Evolutionary conservation across 2,888 invertebrate genomes (phyloP).

Genomic region (Thereva unica): DNA sequence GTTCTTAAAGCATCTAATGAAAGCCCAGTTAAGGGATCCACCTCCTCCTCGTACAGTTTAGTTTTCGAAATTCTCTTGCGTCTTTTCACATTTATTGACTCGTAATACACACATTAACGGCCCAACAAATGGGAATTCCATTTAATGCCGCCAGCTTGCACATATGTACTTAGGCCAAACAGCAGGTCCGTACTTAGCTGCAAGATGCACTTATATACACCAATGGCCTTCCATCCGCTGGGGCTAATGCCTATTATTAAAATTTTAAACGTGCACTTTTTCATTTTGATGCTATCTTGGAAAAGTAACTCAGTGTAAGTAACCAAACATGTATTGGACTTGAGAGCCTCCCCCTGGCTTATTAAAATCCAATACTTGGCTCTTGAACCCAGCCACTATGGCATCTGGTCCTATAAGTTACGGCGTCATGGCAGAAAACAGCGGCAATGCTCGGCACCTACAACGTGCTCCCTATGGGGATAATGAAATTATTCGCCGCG

Average conservation of each 20-base stretch:
- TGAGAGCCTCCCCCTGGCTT: slow-evolving; percentile 20
- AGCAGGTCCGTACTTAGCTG: slow-evolving; percentile 12
- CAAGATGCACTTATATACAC: slow-evolving; percentile 27
- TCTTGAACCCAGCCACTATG: slow-evolving; percentile 1
- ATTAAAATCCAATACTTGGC: slow-evolving; percentile 3
- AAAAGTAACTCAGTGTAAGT: slow-evolving; percentile 11
- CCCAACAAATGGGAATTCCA: slow-evolving; percentile 34
- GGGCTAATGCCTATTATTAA: slow-evolving; percentile 40
- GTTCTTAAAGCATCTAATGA: slow-evolving; percentile 30
- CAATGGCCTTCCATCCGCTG: slow-evolving; percentile 24
- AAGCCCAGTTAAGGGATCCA: slow-evolving; percentile 35
- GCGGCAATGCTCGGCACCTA: slow-evolving; percentile 23
- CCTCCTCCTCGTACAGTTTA: slow-evolving; percentile 13
- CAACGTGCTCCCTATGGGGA: slow-evolving; percentile 11
- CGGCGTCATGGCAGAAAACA: background rate
- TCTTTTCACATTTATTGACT: slow-evolving; percentile 34
- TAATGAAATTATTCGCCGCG: slow-evolving; percentile 20
- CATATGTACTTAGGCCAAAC: background rate
- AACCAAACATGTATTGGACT: slow-evolving; percentile 18
- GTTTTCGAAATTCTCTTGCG: slow-evolving; percentile 22
- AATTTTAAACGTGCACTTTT: slow-evolving; percentile 40
- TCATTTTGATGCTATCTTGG: slow-evolving; percentile 22
- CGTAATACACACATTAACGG: slow-evolving; percentile 38
- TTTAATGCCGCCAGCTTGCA: slow-evolving; percentile 25
- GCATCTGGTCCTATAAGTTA: background rate